These are phyloP conservation scores for Syngnathus typhle DNA, from an alignment of 2,113 vertebrate species.

Conservation along the genomic window DNA sequence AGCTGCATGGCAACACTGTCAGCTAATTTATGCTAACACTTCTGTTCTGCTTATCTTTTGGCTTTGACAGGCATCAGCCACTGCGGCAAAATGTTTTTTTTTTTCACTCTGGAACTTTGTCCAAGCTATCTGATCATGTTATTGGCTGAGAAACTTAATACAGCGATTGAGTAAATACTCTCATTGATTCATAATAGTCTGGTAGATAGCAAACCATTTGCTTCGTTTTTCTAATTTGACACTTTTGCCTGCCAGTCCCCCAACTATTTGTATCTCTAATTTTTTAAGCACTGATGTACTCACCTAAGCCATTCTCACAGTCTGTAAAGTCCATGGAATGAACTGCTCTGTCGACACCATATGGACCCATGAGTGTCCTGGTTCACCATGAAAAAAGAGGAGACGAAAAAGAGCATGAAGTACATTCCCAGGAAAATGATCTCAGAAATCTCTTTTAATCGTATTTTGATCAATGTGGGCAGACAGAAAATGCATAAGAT, in stretches of 20 bases:
- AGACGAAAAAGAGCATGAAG: constrained; percentile 4
- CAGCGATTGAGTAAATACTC: no score
- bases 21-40: neutral
- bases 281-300: constrained; percentile 36
- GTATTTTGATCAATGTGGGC: neutral
- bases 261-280: neutral
- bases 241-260: no score
- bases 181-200: no score
- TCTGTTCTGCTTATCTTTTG: neutral
- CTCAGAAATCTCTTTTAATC: neutral
- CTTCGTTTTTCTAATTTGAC: no score
- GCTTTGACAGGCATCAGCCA: neutral
- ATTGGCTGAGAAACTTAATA: no score
- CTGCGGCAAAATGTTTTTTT: neutral
- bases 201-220: no score
- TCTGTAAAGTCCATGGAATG: constrained; percentile 83
- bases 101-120: no score
- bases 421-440: neutral
- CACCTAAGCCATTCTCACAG: constrained; percentile 84
- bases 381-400: constrained; percentile 3
- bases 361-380: constrained; percentile 88
- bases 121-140: no score
- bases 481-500: neutral
- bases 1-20: neutral
- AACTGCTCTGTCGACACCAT: constrained; percentile 77